Percentiles rank a stretch among this genome's conserved stretches.
Evolutionary conservation across 2,797 vertebrate species (phyloP).

Genomic region (Amblyraja radiata): DNA sequence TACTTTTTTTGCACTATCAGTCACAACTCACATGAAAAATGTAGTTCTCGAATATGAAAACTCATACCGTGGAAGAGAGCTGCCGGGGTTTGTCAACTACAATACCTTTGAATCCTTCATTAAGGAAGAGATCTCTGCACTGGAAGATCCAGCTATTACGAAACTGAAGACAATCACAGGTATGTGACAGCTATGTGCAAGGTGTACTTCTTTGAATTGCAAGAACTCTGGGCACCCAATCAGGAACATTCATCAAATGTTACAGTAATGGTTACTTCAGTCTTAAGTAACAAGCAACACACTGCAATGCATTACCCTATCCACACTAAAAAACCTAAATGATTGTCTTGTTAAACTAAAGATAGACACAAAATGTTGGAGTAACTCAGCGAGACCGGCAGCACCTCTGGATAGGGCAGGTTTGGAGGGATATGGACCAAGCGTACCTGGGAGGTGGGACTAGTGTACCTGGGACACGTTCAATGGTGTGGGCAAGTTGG

Average conservation of each 20-base stretch:
- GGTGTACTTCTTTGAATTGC: not conserved
- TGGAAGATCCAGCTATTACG: conserved; percentile 68
- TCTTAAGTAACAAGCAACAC: too few species aligned
- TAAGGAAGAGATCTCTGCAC: conserved; percentile 58
- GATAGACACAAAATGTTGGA: not conserved
- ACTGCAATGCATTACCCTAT: not conserved
- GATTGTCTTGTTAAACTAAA: not conserved
- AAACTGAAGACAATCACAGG: conserved; percentile 58
- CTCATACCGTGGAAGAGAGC: conserved; percentile 67
- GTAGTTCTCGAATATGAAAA: conserved; percentile 57
- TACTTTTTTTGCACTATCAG: conserved; percentile 53
- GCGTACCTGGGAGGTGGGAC: too few species aligned
- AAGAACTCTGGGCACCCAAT: not conserved
- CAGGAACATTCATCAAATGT: not conserved
- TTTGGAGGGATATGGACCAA: too few species aligned
- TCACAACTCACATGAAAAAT: conserved; percentile 42
- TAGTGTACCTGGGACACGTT: too few species aligned
- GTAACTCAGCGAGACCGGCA: too few species aligned
- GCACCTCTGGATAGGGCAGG: too few species aligned
- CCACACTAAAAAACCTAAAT: too few species aligned
- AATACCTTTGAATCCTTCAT: conserved; percentile 71
- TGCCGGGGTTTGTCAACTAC: conserved; percentile 75
- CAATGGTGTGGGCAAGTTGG: too few species aligned
- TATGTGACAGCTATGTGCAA: conserved; percentile 43
- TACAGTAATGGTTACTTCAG: too few species aligned